Evolutionary conservation across 2,888 invertebrate genomes (phyloP).

Genomic region (Leucophora obtusa): DNA sequence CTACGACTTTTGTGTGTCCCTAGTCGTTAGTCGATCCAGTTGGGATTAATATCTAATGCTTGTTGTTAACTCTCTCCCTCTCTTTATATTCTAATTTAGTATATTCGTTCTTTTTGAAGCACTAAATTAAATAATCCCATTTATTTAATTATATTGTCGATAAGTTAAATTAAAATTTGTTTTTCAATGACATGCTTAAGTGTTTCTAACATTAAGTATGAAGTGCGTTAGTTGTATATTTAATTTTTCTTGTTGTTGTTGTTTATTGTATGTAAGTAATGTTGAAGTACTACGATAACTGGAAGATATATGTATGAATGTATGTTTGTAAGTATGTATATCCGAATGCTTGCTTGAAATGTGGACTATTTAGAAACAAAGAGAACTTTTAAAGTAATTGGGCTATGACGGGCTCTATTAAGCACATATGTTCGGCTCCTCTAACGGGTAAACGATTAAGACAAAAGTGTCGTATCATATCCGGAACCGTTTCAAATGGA

Average conservation of each 20-base stretch:
- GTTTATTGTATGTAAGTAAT: slow-evolving; percentile 27
- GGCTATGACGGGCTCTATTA: slow-evolving; percentile 93
- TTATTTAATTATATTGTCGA: slow-evolving; percentile 25
- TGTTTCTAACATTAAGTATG: slow-evolving; percentile 59
- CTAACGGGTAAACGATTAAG: slow-evolving; percentile 94
- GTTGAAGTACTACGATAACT: slow-evolving; percentile 46
- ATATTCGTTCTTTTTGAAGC: background rate
- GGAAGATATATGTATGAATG: slow-evolving; percentile 41
- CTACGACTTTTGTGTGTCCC: no score
- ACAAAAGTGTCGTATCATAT: slow-evolving; percentile 96
- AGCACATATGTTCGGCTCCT: slow-evolving; percentile 97
- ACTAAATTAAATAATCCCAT: background rate
- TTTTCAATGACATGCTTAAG: slow-evolving; percentile 42
- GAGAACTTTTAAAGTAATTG: slow-evolving; percentile 82
- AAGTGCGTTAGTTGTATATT: slow-evolving; percentile 46
- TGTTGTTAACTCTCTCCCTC: background rate
- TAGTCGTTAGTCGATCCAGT: no score
- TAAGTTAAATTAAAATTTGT: slow-evolving; percentile 21
- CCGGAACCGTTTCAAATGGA: slow-evolving; percentile 94
- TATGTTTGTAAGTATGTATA: no score
- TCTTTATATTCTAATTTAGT: background rate
- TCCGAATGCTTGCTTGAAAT: slow-evolving; percentile 33
- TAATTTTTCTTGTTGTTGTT: slow-evolving; percentile 20
- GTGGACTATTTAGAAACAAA: background rate
- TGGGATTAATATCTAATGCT: no score